Evolutionary conservation across 2,113 vertebrate species (phyloP).

Genomic region (Gracilinanus agilis): DNA sequence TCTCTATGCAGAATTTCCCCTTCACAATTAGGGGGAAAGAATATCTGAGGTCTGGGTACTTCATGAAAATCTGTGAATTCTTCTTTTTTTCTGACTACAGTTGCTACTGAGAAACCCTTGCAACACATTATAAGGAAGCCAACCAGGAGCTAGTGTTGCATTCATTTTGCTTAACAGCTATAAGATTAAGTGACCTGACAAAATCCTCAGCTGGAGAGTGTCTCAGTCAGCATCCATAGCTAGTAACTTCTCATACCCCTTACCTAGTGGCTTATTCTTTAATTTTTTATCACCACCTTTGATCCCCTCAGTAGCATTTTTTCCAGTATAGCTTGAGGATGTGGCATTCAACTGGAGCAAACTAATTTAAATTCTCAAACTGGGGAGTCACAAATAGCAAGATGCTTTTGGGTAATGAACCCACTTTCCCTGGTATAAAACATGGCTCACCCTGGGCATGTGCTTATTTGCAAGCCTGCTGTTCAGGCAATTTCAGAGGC

Average conservation of each 20-base stretch:
- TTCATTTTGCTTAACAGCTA: constrained; percentile 40
- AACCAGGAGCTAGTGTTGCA: background rate
- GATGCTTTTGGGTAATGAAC: constrained; percentile 15
- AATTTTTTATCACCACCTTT: background rate
- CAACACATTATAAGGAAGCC: background rate
- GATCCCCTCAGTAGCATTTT: background rate
- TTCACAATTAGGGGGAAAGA: constrained; percentile 10
- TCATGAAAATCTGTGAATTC: background rate
- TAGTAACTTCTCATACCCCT: background rate
- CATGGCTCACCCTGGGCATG: background rate
- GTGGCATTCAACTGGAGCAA: background rate
- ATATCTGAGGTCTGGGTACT: constrained; percentile 1
- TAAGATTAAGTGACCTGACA: constrained; percentile 14
- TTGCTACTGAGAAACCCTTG: constrained; percentile 37
- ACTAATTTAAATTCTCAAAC: constrained; percentile 41
- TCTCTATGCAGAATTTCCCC: constrained; percentile 30
- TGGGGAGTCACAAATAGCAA: constrained; percentile 27
- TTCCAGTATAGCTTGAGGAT: background rate
- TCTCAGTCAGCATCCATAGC: constrained; percentile 14
- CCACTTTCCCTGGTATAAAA: background rate
- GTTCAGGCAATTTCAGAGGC: background rate
- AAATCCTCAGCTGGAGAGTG: constrained; percentile 13
- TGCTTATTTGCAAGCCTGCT: background rate
- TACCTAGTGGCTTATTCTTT: background rate
- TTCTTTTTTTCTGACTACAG: constrained; percentile 10